phyloP scores from a whole-genome alignment of 2,888 invertebrate genomes.

The Chrysolina haemoptera region DNA sequence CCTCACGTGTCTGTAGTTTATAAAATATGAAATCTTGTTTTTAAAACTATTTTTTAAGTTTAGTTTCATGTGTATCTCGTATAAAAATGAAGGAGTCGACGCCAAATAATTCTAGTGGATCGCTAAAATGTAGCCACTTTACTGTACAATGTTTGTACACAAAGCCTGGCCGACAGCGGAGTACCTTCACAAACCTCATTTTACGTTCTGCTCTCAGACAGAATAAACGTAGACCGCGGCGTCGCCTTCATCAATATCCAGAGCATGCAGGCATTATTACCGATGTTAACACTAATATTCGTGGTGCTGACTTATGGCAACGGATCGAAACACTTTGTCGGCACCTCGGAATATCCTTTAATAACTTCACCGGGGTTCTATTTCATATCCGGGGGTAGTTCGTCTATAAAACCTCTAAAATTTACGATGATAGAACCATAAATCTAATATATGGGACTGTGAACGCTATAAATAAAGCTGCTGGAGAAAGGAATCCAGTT shows the following conservation, averaged over 20 bases:
- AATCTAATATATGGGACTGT: slow-evolving; percentile 25
- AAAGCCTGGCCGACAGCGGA: no score
- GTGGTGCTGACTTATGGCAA: slow-evolving; percentile 31
- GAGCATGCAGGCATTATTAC: slow-evolving; percentile 17
- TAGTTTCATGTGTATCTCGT: no score
- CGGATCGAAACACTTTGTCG: slow-evolving; percentile 37
- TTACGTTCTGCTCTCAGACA: background rate
- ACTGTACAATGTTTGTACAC: no score
- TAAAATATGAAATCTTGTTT: no score
- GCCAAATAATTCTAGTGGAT: no score
- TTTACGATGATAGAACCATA: slow-evolving; percentile 36
- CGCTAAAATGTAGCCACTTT: no score
- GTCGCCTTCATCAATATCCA: background rate
- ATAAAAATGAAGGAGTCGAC: no score
- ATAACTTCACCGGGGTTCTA: slow-evolving; percentile 24
- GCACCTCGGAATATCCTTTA: slow-evolving; percentile 27
- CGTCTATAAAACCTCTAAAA: slow-evolving; percentile 28
- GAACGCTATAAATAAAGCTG: slow-evolving; percentile 27
- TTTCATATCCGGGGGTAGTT: slow-evolving; percentile 29
- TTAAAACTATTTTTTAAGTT: no score
- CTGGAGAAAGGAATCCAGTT: background rate
- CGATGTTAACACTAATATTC: slow-evolving; percentile 41
- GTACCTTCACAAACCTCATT: background rate
- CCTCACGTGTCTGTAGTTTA: no score
- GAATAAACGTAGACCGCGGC: background rate